phyloP scores from a whole-genome alignment of 2,113 vertebrate species.

The Neofelis nebulosa region DNA sequence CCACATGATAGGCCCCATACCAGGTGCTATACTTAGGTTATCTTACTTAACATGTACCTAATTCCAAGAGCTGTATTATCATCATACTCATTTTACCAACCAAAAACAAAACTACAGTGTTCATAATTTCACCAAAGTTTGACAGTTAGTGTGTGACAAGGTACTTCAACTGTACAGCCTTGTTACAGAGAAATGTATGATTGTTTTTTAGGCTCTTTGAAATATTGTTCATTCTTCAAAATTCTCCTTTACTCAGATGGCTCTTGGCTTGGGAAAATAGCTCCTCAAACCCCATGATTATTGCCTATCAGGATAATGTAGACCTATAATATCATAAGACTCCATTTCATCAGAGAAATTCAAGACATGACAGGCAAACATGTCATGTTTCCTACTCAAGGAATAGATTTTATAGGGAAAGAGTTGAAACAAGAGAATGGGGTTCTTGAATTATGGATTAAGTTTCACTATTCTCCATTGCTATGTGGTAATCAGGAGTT shows the following conservation, averaged over 20 bases:
- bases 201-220: conserved; percentile 24
- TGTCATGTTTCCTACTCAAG: neutral
- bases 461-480: neutral
- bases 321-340: neutral
- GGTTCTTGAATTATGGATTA: conserved; percentile 35
- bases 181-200: neutral
- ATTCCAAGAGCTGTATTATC: neutral
- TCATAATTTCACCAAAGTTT: conserved; percentile 26
- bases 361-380: neutral
- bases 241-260: neutral
- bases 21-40: neutral
- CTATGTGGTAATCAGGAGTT: neutral
- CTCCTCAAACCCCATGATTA: neutral
- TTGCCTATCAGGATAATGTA: neutral
- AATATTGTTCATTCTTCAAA: neutral
- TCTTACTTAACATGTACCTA: neutral
- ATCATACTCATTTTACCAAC: neutral
- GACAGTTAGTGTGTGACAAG: neutral
- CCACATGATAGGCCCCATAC: neutral
- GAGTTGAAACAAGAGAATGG: conserved; percentile 29
- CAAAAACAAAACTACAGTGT: neutral
- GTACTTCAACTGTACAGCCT: neutral
- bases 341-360: neutral
- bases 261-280: conserved; percentile 6
- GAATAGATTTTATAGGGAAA: conserved; percentile 29